Evolutionary conservation across 1,140 invertebrate genomes (phyloP).

Genomic region (Aradophagus sp.): DNA sequence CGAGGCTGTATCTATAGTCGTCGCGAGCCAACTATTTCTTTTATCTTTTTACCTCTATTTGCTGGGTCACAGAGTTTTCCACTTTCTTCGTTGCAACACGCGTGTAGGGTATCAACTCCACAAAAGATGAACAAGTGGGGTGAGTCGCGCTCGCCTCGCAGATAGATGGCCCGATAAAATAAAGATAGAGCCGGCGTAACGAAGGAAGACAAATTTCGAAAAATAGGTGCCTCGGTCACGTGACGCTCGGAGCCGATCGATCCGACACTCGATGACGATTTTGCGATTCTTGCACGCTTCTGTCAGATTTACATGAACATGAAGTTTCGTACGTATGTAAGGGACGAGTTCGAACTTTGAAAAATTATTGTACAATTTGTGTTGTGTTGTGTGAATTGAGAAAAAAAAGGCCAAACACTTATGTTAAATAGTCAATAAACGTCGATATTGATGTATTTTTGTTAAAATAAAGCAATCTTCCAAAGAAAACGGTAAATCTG

Average conservation of each 20-base stretch:
- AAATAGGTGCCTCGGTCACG: slow-evolving; percentile 20
- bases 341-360: too few species aligned
- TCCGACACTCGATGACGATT: too few species aligned
- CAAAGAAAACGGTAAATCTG: too few species aligned
- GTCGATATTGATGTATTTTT: too few species aligned
- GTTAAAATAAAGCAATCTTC: too few species aligned
- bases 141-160: slow-evolving; percentile 19
- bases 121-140: slow-evolving; percentile 49
- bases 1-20: slow-evolving; percentile 36
- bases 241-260: too few species aligned
- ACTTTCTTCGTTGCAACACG: slow-evolving; percentile 50
- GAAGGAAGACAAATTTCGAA: slow-evolving; percentile 31
- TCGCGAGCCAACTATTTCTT: slow-evolving; percentile 29
- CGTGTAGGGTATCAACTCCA: slow-evolving; percentile 44
- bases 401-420: too few species aligned
- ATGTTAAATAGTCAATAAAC: too few species aligned
- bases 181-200: slow-evolving; percentile 33
- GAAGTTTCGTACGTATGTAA: too few species aligned
- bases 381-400: too few species aligned
- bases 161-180: slow-evolving; percentile 47
- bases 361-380: too few species aligned
- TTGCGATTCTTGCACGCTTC: not conserved
- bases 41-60: slow-evolving; percentile 53
- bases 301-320: too few species aligned
- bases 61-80: slow-evolving; percentile 53